These are phyloP conservation scores for Leptinotarsa rubiginosa DNA, from an alignment of 2,888 invertebrate genomes.

Conservation along the genomic window DNA sequence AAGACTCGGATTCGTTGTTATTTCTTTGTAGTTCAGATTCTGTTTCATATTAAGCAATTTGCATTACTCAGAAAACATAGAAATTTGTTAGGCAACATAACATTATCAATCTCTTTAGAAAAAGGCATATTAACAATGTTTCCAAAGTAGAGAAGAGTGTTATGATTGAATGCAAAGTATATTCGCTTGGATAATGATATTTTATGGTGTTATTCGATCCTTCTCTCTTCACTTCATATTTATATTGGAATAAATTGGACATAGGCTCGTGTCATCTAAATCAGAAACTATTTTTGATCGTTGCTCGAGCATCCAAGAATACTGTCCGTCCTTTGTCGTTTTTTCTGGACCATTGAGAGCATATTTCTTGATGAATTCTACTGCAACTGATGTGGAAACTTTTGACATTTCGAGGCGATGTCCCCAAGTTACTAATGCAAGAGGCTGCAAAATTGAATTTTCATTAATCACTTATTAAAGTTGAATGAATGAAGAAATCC, in stretches of 20 bases:
- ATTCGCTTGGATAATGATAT: neutral
- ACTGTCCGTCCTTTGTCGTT: slow-evolving; percentile 69
- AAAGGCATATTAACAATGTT: too few species aligned
- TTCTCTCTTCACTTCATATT: slow-evolving; percentile 42
- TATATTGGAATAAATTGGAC: slow-evolving; percentile 58
- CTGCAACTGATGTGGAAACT: slow-evolving; percentile 70
- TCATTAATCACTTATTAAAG: neutral
- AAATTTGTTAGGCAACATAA: too few species aligned
- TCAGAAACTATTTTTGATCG: slow-evolving; percentile 66
- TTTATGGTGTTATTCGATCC: neutral
- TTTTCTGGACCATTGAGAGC: slow-evolving; percentile 73
- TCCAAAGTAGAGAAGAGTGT: too few species aligned
- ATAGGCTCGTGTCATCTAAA: slow-evolving; percentile 65
- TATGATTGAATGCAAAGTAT: too few species aligned
- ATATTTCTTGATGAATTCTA: slow-evolving; percentile 73
- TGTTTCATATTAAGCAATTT: too few species aligned
- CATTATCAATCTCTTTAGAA: too few species aligned
- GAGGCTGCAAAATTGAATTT: slow-evolving; percentile 71
- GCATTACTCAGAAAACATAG: too few species aligned
- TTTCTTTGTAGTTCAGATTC: too few species aligned
- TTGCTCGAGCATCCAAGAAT: slow-evolving; percentile 65
- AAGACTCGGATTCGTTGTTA: too few species aligned
- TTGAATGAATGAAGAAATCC: neutral
- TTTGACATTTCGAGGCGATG: slow-evolving; percentile 77
- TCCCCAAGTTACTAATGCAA: slow-evolving; percentile 83